Base-by-base conservation (phyloP, 2,888 invertebrate species). In the Parnassius smintheus region DNA sequence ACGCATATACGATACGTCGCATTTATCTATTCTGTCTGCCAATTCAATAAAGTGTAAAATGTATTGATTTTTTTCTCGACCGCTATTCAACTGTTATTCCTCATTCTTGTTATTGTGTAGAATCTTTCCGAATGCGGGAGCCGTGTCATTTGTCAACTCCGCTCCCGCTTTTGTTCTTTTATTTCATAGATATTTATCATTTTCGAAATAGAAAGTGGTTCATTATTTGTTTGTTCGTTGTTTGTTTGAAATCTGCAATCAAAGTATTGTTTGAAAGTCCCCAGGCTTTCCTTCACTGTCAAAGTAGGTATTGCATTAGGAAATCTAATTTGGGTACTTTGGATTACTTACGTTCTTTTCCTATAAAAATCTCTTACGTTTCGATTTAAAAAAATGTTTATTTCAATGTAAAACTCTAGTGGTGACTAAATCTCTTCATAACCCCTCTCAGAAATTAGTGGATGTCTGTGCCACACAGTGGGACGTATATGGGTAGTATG, bases 171-270 rank as follows among this genome's bases (percentile, higher is more conserved):
- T 81, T 81, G 80, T 80, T 75, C 79, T 72, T 72, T 70, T 72
- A 70, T 72, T 76, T 72, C 73, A 69, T 72, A 75, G 75, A 76
- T 77, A 77, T 78, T 76, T 75, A 76, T 79, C 79, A 75, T 75
- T 69, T 71, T 68, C 66, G 71, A 70, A 68, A 73, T 66, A 71
- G 72, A 72, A 75, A 70, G 69, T 70, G 73, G 73, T 76, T 74
- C 71, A 77, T 77, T 75, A 74, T 73, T 74, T 69, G 68, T 35
- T 35, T 35, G 35, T 35, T 67, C 62, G 68, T 68, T 56, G 57
- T 59, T 61, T 52, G 57, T 45, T 56, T 42, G 55, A 42, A 52
- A n/a, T 52, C 57, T 52, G 44, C 54, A 56, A 57, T 49, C 56
- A n/a, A 25, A 42, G 13, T 57, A 22, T 54, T 58, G 53, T 62